Conservation (phyloP, 2,797 vertebrate species). For the Sebastes hubbsi region DNA sequence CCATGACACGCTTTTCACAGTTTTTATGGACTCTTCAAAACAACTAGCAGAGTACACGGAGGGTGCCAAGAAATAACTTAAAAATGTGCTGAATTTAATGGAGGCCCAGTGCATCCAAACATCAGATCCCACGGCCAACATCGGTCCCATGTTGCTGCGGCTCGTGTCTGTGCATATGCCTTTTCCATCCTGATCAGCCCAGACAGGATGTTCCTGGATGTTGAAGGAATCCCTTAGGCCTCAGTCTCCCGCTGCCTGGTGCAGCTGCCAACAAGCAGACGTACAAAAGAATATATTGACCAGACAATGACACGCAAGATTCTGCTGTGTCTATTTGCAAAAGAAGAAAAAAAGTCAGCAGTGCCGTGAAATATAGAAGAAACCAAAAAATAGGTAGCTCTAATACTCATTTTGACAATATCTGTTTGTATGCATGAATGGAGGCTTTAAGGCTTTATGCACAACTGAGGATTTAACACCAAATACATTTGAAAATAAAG, state of each 20-base stretch:
- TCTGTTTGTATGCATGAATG: neutral
- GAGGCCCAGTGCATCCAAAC: slow-evolving; percentile 8
- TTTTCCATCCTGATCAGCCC: slow-evolving; percentile 43
- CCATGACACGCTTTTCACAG: neutral
- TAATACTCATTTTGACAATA: neutral
- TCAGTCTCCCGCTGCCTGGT: slow-evolving; percentile 35
- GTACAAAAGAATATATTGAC: slow-evolving; percentile 53
- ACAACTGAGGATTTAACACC: neutral
- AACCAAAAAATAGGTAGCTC: neutral
- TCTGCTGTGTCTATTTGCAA: slow-evolving; percentile 6
- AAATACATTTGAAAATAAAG: neutral
- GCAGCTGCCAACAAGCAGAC: slow-evolving; percentile 58
- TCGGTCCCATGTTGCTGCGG: neutral
- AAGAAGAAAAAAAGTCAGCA: neutral
- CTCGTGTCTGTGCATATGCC: slow-evolving; percentile 48
- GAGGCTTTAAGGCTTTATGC: neutral
- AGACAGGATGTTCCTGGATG: slow-evolving; percentile 63
- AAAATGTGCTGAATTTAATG: slow-evolving; percentile 24
- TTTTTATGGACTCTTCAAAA: slow-evolving; percentile 2
- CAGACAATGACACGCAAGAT: slow-evolving; percentile 39
- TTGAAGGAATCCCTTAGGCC: slow-evolving; percentile 56
- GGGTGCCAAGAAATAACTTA: neutral
- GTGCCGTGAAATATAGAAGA: neutral
- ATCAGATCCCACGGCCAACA: slow-evolving; percentile 7
- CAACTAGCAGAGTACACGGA: neutral